Percentiles rank a stretch among this genome's conserved stretches.
Conservation (phyloP, 2,797 vertebrate genomes). For the Hemitrygon akajei region DNA sequence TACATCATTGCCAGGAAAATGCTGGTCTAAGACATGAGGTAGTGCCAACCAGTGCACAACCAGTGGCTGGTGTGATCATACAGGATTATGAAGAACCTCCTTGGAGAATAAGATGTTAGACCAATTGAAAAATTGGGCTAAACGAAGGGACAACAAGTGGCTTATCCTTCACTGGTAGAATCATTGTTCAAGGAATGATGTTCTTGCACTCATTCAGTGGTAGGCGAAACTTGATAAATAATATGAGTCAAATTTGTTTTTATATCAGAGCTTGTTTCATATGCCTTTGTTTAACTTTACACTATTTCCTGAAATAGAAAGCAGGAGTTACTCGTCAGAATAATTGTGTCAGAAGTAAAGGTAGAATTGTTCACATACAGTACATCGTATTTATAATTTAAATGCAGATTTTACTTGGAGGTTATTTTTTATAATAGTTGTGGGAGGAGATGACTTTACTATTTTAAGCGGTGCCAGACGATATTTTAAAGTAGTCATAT, state of each 20-base stretch:
- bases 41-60: not conserved
- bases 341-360: not conserved
- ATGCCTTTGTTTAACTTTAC: not conserved
- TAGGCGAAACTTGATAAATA: constrained; percentile 6
- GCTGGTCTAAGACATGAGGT: constrained; percentile 23
- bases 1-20: constrained; percentile 24
- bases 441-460: not conserved
- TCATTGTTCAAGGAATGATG: constrained; percentile 7
- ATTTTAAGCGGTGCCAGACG: not conserved
- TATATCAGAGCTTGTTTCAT: not conserved
- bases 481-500: not conserved
- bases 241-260: not conserved
- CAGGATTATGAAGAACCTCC: not conserved
- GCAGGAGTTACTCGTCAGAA: not conserved
- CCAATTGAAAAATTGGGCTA: not conserved
- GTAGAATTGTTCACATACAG: not conserved
- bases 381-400: not conserved
- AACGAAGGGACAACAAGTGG: not conserved
- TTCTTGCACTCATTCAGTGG: not conserved
- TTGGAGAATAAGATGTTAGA: constrained; percentile 1
- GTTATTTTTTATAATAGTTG: not conserved
- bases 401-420: not conserved
- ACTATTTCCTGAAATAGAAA: not conserved
- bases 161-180: not conserved
- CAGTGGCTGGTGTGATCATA: not conserved